Percentiles rank a stretch among this genome's conserved stretches.
Evolutionary conservation across 2,113 vertebrate species (phyloP).

Genomic region (Thalassarche chlororhynchos): DNA sequence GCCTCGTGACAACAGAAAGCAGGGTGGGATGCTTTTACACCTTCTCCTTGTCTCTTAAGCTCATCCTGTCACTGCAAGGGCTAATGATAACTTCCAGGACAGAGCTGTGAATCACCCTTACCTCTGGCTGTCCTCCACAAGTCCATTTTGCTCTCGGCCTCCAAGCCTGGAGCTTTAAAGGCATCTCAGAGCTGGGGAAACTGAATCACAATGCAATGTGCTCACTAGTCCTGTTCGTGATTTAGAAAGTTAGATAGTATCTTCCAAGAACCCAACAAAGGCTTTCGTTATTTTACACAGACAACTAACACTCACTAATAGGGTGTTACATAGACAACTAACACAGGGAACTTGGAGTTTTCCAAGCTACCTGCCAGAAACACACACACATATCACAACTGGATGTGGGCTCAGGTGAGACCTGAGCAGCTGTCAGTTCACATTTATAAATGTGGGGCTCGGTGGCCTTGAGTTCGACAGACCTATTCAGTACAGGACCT

Average conservation of each 20-base stretch:
- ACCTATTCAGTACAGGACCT: background rate
- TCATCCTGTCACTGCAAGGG: background rate
- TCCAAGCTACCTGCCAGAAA: background rate
- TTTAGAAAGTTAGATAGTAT: background rate
- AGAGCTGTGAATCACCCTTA: background rate
- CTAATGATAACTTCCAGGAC: background rate
- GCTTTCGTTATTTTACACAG: background rate
- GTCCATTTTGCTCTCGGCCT: background rate
- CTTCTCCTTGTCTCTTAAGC: background rate
- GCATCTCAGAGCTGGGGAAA: background rate
- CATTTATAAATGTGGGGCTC: fast-evolving
- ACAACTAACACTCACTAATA: background rate
- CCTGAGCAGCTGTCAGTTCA: fast-evolving
- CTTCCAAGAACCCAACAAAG: background rate
- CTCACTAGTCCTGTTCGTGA: background rate
- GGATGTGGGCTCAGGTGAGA: background rate
- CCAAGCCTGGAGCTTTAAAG: background rate
- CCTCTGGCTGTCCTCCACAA: background rate
- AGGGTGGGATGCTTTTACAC: background rate
- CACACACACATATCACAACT: background rate
- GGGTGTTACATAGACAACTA: background rate
- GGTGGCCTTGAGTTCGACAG: background rate
- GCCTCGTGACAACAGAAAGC: background rate
- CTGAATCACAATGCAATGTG: background rate
- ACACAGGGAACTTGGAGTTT: background rate